phyloP scores from a whole-genome alignment of 2,888 invertebrate species.

The Torymus aiolomorphi region DNA sequence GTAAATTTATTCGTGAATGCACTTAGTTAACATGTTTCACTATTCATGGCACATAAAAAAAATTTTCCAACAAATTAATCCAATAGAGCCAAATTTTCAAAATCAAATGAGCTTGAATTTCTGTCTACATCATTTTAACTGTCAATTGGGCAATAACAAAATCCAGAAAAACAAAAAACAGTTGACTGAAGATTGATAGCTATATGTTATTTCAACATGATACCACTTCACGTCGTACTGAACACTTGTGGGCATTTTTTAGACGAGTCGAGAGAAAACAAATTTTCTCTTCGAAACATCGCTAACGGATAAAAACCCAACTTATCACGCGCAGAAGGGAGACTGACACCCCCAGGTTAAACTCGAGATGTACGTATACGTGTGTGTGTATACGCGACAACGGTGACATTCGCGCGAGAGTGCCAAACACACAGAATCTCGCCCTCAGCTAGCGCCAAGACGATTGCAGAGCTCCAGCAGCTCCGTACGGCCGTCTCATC shows the following conservation, averaged over 20 bases:
- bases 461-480: background rate
- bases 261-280: background rate
- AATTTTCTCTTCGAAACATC: background rate
- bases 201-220: slow-evolving; percentile 36
- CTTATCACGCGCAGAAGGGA: no score
- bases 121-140: slow-evolving; percentile 52
- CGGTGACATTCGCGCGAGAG: slow-evolving; percentile 2
- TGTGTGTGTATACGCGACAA: no score
- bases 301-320: background rate
- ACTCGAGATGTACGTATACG: no score
- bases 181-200: slow-evolving; percentile 38
- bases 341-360: no score
- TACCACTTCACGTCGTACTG: slow-evolving; percentile 42
- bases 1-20: slow-evolving; percentile 32
- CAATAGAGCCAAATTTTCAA: slow-evolving; percentile 26
- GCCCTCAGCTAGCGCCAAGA: background rate
- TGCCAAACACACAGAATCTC: background rate
- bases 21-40: slow-evolving; percentile 11
- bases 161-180: slow-evolving; percentile 45
- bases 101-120: slow-evolving; percentile 26
- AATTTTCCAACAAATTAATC: slow-evolving; percentile 23
- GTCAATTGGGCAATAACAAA: slow-evolving; percentile 52
- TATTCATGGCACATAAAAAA: slow-evolving; percentile 13
- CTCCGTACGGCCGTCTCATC: background rate
- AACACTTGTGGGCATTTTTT: slow-evolving; percentile 14